Conservation (phyloP, 2,113 vertebrate genomes). For the Lanius ludovicianus region DNA sequence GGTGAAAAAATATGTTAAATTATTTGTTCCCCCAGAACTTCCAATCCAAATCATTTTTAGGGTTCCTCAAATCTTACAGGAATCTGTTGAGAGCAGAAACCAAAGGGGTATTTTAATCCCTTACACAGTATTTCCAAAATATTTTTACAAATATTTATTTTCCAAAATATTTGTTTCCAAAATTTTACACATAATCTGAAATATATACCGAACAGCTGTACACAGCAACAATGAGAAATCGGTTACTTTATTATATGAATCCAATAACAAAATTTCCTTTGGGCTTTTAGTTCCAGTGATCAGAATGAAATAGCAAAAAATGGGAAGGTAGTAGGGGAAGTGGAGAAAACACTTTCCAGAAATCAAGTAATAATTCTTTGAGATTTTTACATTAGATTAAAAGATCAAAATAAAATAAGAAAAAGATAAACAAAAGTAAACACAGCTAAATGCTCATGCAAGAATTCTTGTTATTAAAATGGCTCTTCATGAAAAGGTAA, state of each 20-base stretch:
- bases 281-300: background rate
- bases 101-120: background rate
- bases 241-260: background rate
- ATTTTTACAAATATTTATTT: background rate
- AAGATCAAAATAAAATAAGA: background rate
- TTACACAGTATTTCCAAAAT: background rate
- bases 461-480: background rate
- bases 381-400: background rate
- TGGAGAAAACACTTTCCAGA: background rate
- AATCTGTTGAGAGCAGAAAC: background rate
- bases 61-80: background rate
- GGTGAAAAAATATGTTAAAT: background rate
- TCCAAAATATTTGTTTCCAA: background rate
- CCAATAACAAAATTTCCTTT: background rate
- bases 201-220: background rate
- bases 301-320: background rate
- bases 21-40: background rate
- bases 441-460: background rate
- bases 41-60: background rate
- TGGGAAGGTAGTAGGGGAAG: rapidly evolving
- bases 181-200: background rate
- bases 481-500: background rate
- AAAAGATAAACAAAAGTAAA: background rate
- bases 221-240: background rate
- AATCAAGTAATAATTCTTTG: background rate